Evolutionary conservation across 2,113 vertebrate species (phyloP), one percentile per base, ranked within the genome.

Genomic region (Odobenus rosmarus): DNA sequence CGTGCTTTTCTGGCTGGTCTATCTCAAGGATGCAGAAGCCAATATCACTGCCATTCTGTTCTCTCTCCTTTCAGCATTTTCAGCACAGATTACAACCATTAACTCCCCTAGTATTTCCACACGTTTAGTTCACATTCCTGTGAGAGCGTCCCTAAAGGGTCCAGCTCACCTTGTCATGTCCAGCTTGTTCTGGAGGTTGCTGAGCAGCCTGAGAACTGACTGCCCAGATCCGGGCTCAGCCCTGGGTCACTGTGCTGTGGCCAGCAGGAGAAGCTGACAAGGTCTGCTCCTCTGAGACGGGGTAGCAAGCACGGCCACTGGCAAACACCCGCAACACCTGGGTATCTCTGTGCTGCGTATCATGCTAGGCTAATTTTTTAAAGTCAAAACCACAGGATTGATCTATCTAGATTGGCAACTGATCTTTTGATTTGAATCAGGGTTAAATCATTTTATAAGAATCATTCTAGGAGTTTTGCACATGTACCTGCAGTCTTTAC

Each of bases 391-490:
- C 79, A 51, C 31, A 51, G 7, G 1, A 2, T 64, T 26, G 12
- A n/a, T 80, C 55, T 89, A 3, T 76, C 81, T 67, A 69, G 49
- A 61, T 36, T 51, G 64, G 49, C 24, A 90, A 81, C 15, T 69
- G 57, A 57, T 24, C 59, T 88, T 71, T 93, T 49, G 24, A 51
- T 81, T 42, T 86, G 49, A 92, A 39, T 71, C 6, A 31, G 39
- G 31, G 26, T 92, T 80, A 86, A 71, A 76, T 89, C 14, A 5
- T 89, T 85, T 96, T 46, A 53, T 81, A 46, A 77, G 93, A 82
- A 76, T 11, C 57, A 55, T 71, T 61, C n/a, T 92, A 57, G 55
- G 84, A 57, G 24, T 51, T 33, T 33, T 76, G 49, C 26, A 39
- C 33, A 86, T 61, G 67, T 42, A 33, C 69, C 49, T 79, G 15